phyloP scores from a whole-genome alignment of 2,888 invertebrate species.

The Molanna angustata region DNA sequence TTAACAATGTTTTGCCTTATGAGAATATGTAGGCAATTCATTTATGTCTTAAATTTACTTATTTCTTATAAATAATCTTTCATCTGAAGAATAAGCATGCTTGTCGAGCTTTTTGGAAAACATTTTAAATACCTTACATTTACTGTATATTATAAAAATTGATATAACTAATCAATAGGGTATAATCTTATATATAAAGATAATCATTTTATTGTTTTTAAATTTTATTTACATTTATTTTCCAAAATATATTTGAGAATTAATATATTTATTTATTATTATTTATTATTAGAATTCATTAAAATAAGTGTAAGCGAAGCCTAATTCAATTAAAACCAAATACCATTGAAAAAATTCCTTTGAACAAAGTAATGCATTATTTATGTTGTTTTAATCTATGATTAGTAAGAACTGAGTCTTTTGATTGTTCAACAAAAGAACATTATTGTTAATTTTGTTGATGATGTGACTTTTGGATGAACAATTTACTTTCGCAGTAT shows the following conservation, averaged over 20 bases:
- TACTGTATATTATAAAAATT: conserved; percentile 16
- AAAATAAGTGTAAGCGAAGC: conserved; percentile 22
- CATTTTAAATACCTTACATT: conserved; percentile 17
- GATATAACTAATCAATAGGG: conserved; percentile 30
- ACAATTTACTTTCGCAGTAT: too few relatives aligned
- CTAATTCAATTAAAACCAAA: conserved; percentile 58
- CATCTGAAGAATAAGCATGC: conserved; percentile 30
- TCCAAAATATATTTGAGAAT: not conserved
- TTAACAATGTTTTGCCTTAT: conserved; percentile 28
- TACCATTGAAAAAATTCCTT: too few relatives aligned
- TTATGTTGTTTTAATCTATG: too few relatives aligned
- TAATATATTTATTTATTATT: conserved; percentile 19
- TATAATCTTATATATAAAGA: conserved; percentile 20
- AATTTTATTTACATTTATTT: too few relatives aligned
- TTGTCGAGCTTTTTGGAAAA: conserved; percentile 33
- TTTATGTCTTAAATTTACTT: conserved; percentile 14
- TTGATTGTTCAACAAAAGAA: too few relatives aligned
- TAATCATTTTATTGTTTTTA: too few relatives aligned
- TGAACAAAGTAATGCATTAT: too few relatives aligned
- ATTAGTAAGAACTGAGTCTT: too few relatives aligned
- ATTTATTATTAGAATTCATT: conserved; percentile 26
- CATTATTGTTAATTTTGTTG: too few relatives aligned
- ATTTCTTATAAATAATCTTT: conserved; percentile 27
- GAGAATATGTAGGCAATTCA: conserved; percentile 27
- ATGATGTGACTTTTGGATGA: too few relatives aligned